Evolutionary conservation across 2,797 vertebrate genomes (phyloP), one percentile per base, ranked within the genome.

Genomic region (Oryzias sinensis): DNA sequence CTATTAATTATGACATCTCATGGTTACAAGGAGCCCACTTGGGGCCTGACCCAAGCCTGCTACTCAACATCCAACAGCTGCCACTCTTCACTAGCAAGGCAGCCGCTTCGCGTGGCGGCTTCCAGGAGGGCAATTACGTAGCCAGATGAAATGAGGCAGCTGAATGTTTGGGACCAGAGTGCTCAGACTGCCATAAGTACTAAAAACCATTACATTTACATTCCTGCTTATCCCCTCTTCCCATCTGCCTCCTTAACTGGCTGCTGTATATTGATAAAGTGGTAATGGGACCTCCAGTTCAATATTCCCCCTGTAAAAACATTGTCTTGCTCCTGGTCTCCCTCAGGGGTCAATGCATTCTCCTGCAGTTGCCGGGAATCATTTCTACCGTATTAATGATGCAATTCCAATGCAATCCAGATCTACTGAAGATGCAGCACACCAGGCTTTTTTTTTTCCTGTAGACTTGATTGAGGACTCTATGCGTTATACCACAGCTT

Each of bases 1-100:
- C 87, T 84, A 87, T 89, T 90, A 90, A 90, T 91, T 90, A 90
- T 87, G 86, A 89, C 84, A 87, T 88, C 85, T 87, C 73, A 56
- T 75, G 79, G 76, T 80, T 79, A 80, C 77, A 74, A 82, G 68
- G 76, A 75, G 76, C 75, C 72, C 79, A 70, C 81, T 85, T 56
- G 68, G 83, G 81, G 79, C 76, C 56, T 84, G 86, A 89, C 87
- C 86, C 57, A 51, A 73, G 75, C 73, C 65, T 61, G 61, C 74
- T 82, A 80, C 77, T 83, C 77, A 75, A 78, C 85, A 81, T 70
- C 83, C 77, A 87, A 76, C 90, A 91, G 86, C 88, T 91, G 90
- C 86, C 86, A 86, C 80, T 89, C 86, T 80, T 87, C 83, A 86
- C 77, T 78, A 57, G 15, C 18, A 71, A 74, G 70, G 81, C 75